Evolutionary conservation across 23 tunicate species (phyloP).

Genomic region (Trididemnum clinides): DNA sequence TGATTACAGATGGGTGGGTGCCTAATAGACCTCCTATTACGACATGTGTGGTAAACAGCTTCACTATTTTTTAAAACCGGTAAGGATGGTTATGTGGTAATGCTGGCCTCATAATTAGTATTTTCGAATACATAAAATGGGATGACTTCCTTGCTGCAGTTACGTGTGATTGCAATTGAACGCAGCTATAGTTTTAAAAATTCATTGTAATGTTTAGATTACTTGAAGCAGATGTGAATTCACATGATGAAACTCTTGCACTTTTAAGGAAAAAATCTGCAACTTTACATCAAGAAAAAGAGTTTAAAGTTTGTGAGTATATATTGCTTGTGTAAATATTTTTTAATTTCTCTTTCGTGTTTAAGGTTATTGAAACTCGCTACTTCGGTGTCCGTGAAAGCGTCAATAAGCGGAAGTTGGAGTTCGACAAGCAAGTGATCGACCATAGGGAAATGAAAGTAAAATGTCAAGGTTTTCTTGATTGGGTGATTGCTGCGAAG

Average conservation of each 20-base stretch:
- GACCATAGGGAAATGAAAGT: slow-evolving; percentile 66
- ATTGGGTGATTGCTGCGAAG: slow-evolving; percentile 83
- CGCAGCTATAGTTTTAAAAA: too few relatives aligned
- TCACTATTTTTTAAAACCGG: too few relatives aligned
- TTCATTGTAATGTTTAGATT: slow-evolving; percentile 45
- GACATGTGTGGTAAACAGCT: too few relatives aligned
- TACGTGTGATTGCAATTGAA: too few relatives aligned
- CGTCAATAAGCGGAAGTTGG: slow-evolving; percentile 47
- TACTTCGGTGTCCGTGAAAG: slow-evolving; percentile 40
- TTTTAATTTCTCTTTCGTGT: background rate
- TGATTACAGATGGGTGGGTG: too few relatives aligned
- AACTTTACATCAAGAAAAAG: background rate
- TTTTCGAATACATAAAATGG: too few relatives aligned
- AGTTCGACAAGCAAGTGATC: slow-evolving; percentile 39
- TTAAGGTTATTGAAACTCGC: slow-evolving; percentile 42
- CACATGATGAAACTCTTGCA: slow-evolving; percentile 64
- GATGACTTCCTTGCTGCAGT: too few relatives aligned
- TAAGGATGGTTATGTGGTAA: too few relatives aligned
- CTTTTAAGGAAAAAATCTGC: slow-evolving; percentile 10
- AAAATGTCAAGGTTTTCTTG: slow-evolving; percentile 66
- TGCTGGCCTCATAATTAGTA: too few relatives aligned
- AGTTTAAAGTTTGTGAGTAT: background rate
- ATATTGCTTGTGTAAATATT: background rate
- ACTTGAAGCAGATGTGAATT: slow-evolving; percentile 58
- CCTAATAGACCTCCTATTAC: too few relatives aligned